Evolutionary conservation across 2,113 vertebrate species (phyloP), one percentile per base, ranked within the genome.

Genomic region (Tretioscincus oriximinensis): DNA sequence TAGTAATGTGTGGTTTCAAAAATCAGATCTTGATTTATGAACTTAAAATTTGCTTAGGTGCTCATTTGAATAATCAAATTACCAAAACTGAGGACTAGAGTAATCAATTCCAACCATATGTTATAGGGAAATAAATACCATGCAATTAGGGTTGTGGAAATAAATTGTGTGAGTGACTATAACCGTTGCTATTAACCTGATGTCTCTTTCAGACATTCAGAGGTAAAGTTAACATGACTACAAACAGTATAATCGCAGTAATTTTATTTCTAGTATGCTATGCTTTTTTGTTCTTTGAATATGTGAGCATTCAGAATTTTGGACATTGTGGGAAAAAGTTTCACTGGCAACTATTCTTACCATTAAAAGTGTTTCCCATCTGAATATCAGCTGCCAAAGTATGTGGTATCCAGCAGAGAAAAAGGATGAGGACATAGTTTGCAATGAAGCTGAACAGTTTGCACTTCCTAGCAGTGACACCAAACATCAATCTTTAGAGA

Each of bases 381-480:
- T 96, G 95, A 96, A 95, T 95, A 89, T 88, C 84, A 78, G 88
- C 92, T 95, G 96, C 96, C 96, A 97, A 96, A 97, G 91, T 96
- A 96, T 97, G 97, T 94, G 94, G 94, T 84, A 85, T 96, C 97
- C 97, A 92, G 95, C 91, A 81, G 97, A 96, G 97, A 90, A 84
- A 84, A 91, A 94, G 94, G 94, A 96, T 93, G 93, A 97, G 95
- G 96, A 97, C 95, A 94, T 90, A 93, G 96, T 91, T 93, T 96
- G 95, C 96, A 97, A 94, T 93, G 95, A 95, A 96, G 96, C 96
- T 93, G 94, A 96, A 96, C 96, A 83, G 95, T 95, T 94, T 96
- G 92, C 91, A 96, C 96, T 97, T 98, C 96, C 97, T 96, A 96
- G 90, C 86, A 84, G 91, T 97, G 97, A 99, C 96, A 97, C 94